Evolutionary conservation across 2,888 invertebrate species (phyloP).

Genomic region (Clostera curtula): DNA sequence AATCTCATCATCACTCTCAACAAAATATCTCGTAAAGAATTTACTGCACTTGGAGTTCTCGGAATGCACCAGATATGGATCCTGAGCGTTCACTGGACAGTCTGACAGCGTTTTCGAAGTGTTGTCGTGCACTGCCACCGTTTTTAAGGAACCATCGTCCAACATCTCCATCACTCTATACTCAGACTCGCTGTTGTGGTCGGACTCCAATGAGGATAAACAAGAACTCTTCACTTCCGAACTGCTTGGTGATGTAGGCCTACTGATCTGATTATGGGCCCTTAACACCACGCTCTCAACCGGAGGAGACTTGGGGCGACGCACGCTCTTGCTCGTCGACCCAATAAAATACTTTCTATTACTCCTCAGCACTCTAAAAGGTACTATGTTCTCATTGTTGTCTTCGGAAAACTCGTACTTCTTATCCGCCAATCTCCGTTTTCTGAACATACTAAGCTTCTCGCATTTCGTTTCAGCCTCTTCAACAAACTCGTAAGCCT

Average conservation of each 20-base stretch:
- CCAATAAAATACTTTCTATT: conserved; percentile 70
- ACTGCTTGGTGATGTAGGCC: conserved; percentile 46
- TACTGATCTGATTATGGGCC: conserved; percentile 62
- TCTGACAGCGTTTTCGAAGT: conserved; percentile 68
- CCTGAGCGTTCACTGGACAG: conserved; percentile 58
- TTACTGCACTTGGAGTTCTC: conserved; percentile 77
- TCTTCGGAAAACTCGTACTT: conserved; percentile 94
- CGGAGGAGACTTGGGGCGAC: conserved; percentile 58
- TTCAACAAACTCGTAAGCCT: conserved; percentile 90
- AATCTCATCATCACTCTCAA: conserved; percentile 82
- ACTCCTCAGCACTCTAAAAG: conserved; percentile 77
- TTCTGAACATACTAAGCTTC: conserved; percentile 89
- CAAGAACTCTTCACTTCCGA: conserved; percentile 40
- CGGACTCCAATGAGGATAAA: conserved; percentile 43
- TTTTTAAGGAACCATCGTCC: conserved; percentile 68
- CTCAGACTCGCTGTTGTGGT: conserved; percentile 62
- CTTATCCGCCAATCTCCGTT: conserved; percentile 90
- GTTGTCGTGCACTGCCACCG: conserved; percentile 65
- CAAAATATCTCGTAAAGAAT: conserved; percentile 79
- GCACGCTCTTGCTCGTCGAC: conserved; percentile 41
- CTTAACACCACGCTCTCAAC: conserved; percentile 60
- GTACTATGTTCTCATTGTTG: conserved; percentile 78
- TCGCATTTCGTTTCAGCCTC: conserved; percentile 88
- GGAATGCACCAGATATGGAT: conserved; percentile 67
- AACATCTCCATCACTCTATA: conserved; percentile 68